Base-by-base conservation (phyloP, 2,888 invertebrate genomes). In the Melangyna quadrimaculata region DNA sequence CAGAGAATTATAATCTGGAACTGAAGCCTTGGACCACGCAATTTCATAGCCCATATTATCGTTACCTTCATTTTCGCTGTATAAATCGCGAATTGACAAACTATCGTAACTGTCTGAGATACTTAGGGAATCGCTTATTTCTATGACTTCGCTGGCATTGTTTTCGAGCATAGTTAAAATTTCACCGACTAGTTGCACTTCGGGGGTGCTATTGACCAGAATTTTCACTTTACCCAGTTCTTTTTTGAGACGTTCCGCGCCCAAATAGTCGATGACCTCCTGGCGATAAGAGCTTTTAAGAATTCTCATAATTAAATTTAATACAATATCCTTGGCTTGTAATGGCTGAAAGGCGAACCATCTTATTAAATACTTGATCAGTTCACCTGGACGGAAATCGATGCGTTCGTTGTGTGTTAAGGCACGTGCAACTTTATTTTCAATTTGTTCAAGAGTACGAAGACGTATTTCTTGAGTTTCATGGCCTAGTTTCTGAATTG, bases 351-450 rank as follows among this genome's bases (percentile, higher is more conserved):
- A 87, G 0, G 89, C 90, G 83, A 92, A 91, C 92, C 92, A 92
- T 24, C 90, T 89, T 19, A 92, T 91, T 10, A 92, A 81, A 65
- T 91, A 90, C 80, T 91, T 92, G 3, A 90, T 87, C n/a, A 92
- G 87, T 67, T 89, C 84, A 14, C 89, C 88, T 0, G 91, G 89
- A 72, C 89, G 89, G 35, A 92, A 90, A 24, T 88, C 87, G 0
- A 91, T 88, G 35, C n/a, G 40, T 80, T 89, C 89, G 59, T 89
- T 88, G 61, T 89, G 89, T n/a, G 88, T 87, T 37, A 90, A 70
- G 14, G 90, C 89, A 14, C 90, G 88, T 19, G 88, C 84, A 9
- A 92, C 75, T 80, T 90, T 90, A 19, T 89, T 88, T 72, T 90
- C 90, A 10, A 92, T 87, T 71, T 91, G 90, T 4, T 91, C 89